Conservation (phyloP, 2,888 invertebrate species). For the Catocala sponsa region DNA sequence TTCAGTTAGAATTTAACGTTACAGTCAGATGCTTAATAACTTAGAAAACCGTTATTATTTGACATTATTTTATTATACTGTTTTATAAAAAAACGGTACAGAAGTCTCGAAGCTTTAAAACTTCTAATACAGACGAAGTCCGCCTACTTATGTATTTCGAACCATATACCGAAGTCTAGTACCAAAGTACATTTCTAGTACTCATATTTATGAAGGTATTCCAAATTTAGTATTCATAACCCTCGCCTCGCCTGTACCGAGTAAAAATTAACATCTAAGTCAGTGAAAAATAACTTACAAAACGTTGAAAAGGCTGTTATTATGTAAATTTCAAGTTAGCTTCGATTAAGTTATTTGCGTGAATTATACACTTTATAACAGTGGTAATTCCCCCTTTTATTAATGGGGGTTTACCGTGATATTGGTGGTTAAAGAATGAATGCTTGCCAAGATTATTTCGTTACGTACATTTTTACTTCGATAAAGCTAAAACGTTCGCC, state of each 20-base stretch:
- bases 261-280: conserved; percentile 39
- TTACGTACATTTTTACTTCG: conserved; percentile 11
- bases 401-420: conserved; percentile 56
- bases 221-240: neutral
- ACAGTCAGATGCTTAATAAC: too few species aligned
- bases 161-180: too few species aligned
- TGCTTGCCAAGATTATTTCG: conserved; percentile 29
- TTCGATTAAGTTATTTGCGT: conserved; percentile 71
- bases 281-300: conserved; percentile 57
- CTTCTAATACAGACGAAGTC: too few species aligned
- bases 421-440: conserved; percentile 47
- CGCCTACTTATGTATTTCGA: too few species aligned
- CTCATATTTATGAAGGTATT: neutral
- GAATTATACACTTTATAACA: conserved; percentile 64
- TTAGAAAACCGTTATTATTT: too few species aligned
- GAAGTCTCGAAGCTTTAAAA: too few species aligned
- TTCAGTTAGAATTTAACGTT: too few species aligned
- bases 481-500: conserved; percentile 3
- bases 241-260: conserved; percentile 8
- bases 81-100: too few species aligned
- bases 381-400: conserved; percentile 61
- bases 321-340: conserved; percentile 64
- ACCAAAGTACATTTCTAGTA: too few species aligned
- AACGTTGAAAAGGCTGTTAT: conserved; percentile 59
- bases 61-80: too few species aligned